phyloP scores from a whole-genome alignment of 2,888 invertebrate genomes.

The Argynnis bischoffii region DNA sequence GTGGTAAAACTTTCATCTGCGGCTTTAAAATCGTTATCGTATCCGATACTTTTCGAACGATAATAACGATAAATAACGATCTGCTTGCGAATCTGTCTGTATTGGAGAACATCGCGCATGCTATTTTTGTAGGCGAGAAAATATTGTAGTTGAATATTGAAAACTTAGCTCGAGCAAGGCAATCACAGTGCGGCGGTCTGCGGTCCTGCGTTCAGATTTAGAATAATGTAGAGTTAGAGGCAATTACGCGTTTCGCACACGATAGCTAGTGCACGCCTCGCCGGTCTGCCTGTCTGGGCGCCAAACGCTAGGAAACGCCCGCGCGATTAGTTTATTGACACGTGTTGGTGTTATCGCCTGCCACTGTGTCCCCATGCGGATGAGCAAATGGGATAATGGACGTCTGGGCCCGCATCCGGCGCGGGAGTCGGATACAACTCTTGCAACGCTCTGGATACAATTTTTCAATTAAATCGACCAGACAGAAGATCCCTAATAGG shows the following conservation, averaged over 20 bases:
- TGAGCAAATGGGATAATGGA: constrained; percentile 81
- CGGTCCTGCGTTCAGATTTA: constrained; percentile 65
- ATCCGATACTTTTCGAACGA: constrained; percentile 64
- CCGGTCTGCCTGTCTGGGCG: constrained; percentile 21
- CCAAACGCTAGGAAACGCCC: constrained; percentile 41
- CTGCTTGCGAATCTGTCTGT: constrained; percentile 67
- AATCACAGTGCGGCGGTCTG: constrained; percentile 48
- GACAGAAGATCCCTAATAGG: constrained; percentile 82
- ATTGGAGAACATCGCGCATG: constrained; percentile 64
- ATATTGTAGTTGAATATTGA: constrained; percentile 60
- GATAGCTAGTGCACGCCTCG: not conserved
- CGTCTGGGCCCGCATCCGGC: constrained; percentile 83
- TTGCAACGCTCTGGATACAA: constrained; percentile 80
- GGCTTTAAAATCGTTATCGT: constrained; percentile 73
- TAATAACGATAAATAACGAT: constrained; percentile 52
- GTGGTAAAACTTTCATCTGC: constrained; percentile 73
- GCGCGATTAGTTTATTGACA: constrained; percentile 72
- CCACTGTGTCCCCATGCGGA: constrained; percentile 75
- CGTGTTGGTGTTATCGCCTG: constrained; percentile 56
- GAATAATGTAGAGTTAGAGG: constrained; percentile 54
- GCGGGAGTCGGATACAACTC: constrained; percentile 78
- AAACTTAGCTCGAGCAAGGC: constrained; percentile 52
- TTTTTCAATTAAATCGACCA: constrained; percentile 82
- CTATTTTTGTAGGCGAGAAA: constrained; percentile 71
- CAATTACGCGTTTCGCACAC: constrained; percentile 47